Evolutionary conservation across 2,113 vertebrate species (phyloP).

Genomic region (Falco punctatus): DNA sequence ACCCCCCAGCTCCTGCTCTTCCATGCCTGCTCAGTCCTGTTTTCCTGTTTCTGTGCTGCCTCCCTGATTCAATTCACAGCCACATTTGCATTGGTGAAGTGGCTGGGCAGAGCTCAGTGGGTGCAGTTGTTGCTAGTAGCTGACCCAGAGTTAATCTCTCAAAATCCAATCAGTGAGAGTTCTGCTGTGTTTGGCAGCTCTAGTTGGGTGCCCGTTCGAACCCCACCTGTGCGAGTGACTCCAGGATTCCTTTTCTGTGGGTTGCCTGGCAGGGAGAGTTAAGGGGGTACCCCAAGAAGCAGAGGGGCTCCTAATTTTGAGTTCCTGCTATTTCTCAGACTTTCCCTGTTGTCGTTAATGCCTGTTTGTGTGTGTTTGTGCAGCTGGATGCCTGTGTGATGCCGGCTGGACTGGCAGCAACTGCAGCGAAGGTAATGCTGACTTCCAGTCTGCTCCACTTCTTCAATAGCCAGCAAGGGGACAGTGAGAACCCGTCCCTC

Average conservation of each 20-base stretch:
- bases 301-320: neutral
- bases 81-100: neutral
- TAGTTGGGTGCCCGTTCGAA: fast-evolving
- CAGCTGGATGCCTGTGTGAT: conserved; percentile 89
- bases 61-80: neutral
- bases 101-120: neutral
- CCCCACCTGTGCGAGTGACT: too few species aligned
- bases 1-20: neutral
- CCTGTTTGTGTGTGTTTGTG: conserved; percentile 26
- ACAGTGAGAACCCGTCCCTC: too few species aligned
- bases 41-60: neutral
- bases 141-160: neutral
- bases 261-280: neutral
- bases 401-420: conserved; percentile 87
- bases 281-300: neutral
- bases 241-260: neutral
- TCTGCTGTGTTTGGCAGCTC: neutral
- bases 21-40: fast-evolving
- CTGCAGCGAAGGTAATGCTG: conserved; percentile 85
- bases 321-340: neutral
- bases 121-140: neutral
- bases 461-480: neutral
- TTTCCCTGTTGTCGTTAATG: neutral
- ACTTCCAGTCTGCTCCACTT: neutral
- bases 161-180: neutral